phyloP scores from a whole-genome alignment of 2,113 vertebrate genomes.

The Datnioides undecimradiatus region DNA sequence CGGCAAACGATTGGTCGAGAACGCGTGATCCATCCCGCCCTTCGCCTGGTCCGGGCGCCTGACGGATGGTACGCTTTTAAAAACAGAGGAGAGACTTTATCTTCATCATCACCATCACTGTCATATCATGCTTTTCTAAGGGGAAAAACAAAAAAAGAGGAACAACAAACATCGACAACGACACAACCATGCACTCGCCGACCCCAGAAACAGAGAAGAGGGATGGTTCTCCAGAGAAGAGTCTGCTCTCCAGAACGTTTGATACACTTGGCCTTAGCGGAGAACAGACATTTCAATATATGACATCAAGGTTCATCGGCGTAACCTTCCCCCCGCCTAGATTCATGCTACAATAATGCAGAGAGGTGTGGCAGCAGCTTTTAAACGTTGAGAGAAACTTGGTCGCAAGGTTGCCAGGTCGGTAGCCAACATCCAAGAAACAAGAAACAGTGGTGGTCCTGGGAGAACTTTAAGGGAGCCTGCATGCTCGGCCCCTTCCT shows the following conservation, averaged over 20 bases:
- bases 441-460: conserved; percentile 16
- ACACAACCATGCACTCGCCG: conserved; percentile 71
- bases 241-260: conserved; percentile 3
- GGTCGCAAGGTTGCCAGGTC: neutral
- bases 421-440: neutral
- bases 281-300: conserved; percentile 20
- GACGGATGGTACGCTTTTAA: conserved; percentile 2
- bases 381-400: conserved; percentile 2
- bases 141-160: no score
- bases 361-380: conserved; percentile 49
- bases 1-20: neutral
- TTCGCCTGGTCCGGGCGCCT: neutral
- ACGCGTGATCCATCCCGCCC: neutral
- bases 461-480: conserved; percentile 24
- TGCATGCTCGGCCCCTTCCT: conserved; percentile 34
- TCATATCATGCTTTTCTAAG: conserved; percentile 64
- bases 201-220: conserved; percentile 5
- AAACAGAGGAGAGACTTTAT: conserved; percentile 31
- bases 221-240: neutral
- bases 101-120: conserved; percentile 36
- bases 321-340: conserved; percentile 4
- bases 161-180: conserved; percentile 56
- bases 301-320: conserved; percentile 59
- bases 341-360: conserved; percentile 67
- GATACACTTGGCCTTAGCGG: conserved; percentile 19